Percentiles rank a stretch among this genome's conserved stretches.
phyloP scores from a whole-genome alignment of 2,888 invertebrate genomes.

The Apamea sordens region DNA sequence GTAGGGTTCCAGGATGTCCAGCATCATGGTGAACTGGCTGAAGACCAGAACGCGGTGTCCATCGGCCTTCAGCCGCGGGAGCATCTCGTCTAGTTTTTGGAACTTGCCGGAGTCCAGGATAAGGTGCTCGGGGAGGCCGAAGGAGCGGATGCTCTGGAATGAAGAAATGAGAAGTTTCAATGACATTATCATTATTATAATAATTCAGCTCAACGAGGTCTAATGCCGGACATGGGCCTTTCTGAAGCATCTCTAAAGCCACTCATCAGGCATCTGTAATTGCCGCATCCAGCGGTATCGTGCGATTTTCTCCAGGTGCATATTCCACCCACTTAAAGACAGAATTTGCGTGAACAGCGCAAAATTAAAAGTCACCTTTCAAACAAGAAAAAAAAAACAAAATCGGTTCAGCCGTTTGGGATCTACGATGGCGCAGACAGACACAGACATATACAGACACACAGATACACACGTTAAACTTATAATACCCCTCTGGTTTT shows the following conservation, averaged over 20 bases:
- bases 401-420: too few species aligned
- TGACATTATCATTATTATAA: not conserved
- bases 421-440: too few species aligned
- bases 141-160: constrained; percentile 90
- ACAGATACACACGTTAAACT: too few species aligned
- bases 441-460: too few species aligned
- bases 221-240: not conserved
- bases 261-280: not conserved
- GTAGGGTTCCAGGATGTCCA: constrained; percentile 98
- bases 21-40: constrained; percentile 98
- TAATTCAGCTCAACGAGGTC: not conserved
- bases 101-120: constrained; percentile 97
- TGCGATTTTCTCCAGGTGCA: not conserved
- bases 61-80: constrained; percentile 93
- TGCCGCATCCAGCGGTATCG: not conserved
- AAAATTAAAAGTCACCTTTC: not conserved
- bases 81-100: constrained; percentile 93
- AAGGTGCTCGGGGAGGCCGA: constrained; percentile 92
- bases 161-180: not conserved
- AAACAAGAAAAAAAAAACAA: too few species aligned
- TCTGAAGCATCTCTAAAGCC: not conserved
- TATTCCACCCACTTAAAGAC: not conserved
- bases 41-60: constrained; percentile 97
- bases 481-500: too few species aligned
- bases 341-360: not conserved